These are phyloP conservation scores for Cyprinodon tularosa DNA, from an alignment of 2,113 vertebrate species.

Conservation along the genomic window DNA sequence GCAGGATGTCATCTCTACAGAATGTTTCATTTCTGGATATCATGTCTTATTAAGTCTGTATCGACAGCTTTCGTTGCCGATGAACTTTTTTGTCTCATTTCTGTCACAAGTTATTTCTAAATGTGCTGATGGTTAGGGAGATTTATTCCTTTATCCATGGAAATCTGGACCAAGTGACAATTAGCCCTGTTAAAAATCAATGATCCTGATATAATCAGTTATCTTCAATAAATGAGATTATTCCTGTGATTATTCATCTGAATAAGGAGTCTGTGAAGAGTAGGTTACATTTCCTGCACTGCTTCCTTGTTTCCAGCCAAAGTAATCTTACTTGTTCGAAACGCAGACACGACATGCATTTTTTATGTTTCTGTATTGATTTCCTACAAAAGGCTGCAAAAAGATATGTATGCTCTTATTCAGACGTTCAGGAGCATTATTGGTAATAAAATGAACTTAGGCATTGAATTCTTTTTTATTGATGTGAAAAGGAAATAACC, in stretches of 20 bases:
- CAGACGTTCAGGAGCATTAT: neutral
- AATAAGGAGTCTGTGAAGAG: too few relatives aligned
- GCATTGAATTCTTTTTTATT: neutral
- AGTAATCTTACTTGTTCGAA: neutral
- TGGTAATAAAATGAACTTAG: neutral
- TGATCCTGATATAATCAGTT: too few relatives aligned
- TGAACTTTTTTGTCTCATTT: too few relatives aligned
- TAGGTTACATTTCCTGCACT: too few relatives aligned
- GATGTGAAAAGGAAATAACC: neutral
- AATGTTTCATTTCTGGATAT: too few relatives aligned
- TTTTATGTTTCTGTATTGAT: neutral
- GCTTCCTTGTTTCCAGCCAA: neutral
- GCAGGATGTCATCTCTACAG: neutral
- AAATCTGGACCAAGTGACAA: too few relatives aligned
- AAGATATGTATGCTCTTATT: neutral
- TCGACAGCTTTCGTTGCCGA: too few relatives aligned
- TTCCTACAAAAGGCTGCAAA: neutral
- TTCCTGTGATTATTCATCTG: too few relatives aligned
- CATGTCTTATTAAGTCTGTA: too few relatives aligned
- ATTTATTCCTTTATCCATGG: too few relatives aligned
- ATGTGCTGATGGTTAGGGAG: neutral
- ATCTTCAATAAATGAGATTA: too few relatives aligned
- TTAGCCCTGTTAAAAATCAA: too few relatives aligned
- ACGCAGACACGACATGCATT: neutral
- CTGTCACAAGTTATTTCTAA: neutral